Evolutionary conservation across 2,888 invertebrate genomes (phyloP), one percentile per base, ranked within the genome.

Genomic region (Athripsodes cinereus): DNA sequence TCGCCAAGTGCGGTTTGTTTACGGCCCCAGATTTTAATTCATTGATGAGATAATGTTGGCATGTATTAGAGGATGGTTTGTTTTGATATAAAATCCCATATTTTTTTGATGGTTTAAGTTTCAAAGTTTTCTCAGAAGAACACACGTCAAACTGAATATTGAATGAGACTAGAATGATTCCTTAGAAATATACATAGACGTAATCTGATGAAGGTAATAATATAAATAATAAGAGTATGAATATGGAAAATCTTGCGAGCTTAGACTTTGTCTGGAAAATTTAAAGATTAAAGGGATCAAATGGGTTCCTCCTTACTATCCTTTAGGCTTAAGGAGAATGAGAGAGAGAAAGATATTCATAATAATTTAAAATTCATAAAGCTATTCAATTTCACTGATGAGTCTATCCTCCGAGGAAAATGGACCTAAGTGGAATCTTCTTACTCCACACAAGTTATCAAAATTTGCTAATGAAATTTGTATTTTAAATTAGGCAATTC

Each of bases 351-450:
- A 21, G 22, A 44, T 44, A 52, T 46, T 16, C 52, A 57, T 51
- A 26, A 31, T 31, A 52, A 61, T 61, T 58, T 58, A 61, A 61
- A 61, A 61, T 61, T 61, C 57, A 61, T 61, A 61, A 61, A 59
- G 61, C 61, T 59, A 61, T 61, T 59, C 61, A 59, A 52, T 56
- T 56, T 26, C 22, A 40, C 46, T 56, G 56, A 56, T 52, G 56
- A 22, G 55, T 56, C 56, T 51, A 18, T 22, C 51, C 56, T 51
- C 44, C 21, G 16, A 21, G 50, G 40, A 40, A 49, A 35, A 18
- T 16, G 35, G 49, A 16, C 34, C 18, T 8, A 31, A 21, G 22
- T 34, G 18, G 22, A 50, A 55, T 49, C 50, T n/a, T n/a, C n/a
- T 55, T 53, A 20, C 16, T 22, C 18, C 5, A 46, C 19, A n/a